Base-by-base conservation (phyloP, 2,113 vertebrate genomes). In the Nesoenas mayeri region DNA sequence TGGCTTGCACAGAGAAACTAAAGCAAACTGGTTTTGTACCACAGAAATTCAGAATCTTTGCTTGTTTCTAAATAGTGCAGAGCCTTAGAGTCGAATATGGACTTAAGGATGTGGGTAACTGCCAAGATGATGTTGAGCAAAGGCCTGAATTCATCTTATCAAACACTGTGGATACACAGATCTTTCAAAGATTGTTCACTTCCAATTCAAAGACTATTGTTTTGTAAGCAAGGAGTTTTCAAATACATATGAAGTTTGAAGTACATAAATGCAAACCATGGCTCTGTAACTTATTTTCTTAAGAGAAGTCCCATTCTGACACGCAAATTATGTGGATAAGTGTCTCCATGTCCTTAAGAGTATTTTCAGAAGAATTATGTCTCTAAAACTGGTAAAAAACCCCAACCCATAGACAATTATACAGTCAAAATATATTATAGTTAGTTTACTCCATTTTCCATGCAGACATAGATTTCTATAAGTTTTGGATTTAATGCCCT, bases 341-440 rank as follows among this genome's bases (percentile, higher is more conserved):
- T 19, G 4, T 54, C 51, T 71, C 64, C 26, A 12, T 31, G 34
- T 36, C 29, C 64, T 80, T 57, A 44, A 9, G 11, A 74, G 13
- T 38, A 82, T 60, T 83, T 88, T 70, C 53, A 71, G 34, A 31
- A 61, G 36, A 47, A 15, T 40, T 47, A 70, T 3, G 11, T 15
- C 47, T 93, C 71, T 32, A 77, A 86, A 90, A 80, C 8, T 10
- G 9, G 36, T 48, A 61, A 72, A 32, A 54, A 34, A 2, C 2
- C 29, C 29, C 36, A 77, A 47, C 6, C 29, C 1, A 1, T 0
- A 88, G 26, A 71, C 10, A 10, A 14, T 81, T 3, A 17, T 34
- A 31, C 2, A 89, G 29, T 67, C 13, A 78, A 82, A 91, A 71
- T 12, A 67, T 0, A 84, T 5, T 9, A 22, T 4, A 64, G 29